Percentiles rank a stretch among this genome's conserved stretches.
Evolutionary conservation across 2,113 vertebrate species (phyloP).

Genomic region (Entomyzon cyanotis): DNA sequence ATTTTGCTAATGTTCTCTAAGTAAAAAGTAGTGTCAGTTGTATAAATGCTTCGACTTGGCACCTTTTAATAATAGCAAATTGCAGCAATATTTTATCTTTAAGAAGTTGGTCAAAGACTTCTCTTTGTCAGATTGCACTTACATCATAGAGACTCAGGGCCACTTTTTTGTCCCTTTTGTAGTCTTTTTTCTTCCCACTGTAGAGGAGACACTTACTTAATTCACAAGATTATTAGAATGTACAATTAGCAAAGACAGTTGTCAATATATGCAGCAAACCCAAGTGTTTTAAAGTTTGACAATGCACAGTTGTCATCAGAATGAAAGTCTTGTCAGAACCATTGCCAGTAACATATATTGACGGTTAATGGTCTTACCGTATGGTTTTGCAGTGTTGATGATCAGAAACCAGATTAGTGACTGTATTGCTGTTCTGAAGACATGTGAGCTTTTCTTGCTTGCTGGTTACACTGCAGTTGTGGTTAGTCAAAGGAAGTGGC

Average conservation of each 20-base stretch:
- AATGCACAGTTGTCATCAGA: background rate
- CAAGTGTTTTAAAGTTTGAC: background rate
- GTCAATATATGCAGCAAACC: background rate
- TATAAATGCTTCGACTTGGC: background rate
- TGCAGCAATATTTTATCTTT: background rate
- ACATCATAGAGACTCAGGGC: background rate
- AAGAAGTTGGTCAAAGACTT: background rate
- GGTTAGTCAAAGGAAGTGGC: background rate
- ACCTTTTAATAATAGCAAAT: background rate
- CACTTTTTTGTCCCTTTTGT: background rate
- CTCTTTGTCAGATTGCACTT: background rate
- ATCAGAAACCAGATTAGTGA: background rate
- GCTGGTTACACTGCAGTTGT: background rate
- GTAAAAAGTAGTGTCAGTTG: background rate
- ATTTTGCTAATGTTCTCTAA: background rate
- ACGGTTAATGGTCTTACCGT: background rate
- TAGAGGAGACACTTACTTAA: background rate
- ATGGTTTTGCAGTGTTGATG: background rate
- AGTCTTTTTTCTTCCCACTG: background rate
- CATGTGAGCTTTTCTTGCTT: rapidly evolving
- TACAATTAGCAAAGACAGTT: background rate
- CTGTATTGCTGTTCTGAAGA: background rate
- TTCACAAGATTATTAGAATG: background rate
- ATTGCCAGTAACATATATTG: background rate
- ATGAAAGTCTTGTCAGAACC: background rate